Percentiles rank a stretch among this genome's conserved stretches.
Conservation (phyloP, 2,113 vertebrate species). For the Chionodraco myersi region DNA sequence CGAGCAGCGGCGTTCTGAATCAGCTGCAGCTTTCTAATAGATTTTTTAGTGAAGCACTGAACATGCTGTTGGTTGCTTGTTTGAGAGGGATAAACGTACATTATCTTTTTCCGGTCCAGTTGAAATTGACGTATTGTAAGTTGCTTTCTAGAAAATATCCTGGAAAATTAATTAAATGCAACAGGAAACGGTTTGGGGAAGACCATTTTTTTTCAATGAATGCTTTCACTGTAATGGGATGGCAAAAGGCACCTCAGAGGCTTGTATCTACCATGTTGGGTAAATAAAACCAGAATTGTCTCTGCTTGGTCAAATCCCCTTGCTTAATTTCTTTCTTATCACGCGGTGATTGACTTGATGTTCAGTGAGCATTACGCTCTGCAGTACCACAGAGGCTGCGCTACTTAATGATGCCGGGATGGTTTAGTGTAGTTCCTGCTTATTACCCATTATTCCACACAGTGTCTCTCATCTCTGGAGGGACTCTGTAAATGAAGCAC, state of each 20-base stretch:
- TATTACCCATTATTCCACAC: constrained; percentile 59
- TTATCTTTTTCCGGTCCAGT: background rate
- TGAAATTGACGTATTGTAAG: background rate
- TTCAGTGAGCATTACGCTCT: constrained; percentile 24
- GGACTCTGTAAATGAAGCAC: constrained; percentile 73
- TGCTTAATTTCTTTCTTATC: constrained; percentile 26
- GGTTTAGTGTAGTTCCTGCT: constrained; percentile 48
- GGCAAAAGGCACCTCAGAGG: background rate
- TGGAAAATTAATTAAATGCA: background rate
- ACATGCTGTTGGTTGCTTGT: background rate
- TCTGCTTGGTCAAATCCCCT: constrained; percentile 4
- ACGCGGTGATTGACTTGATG: constrained; percentile 28
- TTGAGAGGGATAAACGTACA: background rate
- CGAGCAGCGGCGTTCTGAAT: too few species aligned
- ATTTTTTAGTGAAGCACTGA: background rate
- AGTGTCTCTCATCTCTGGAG: constrained; percentile 59
- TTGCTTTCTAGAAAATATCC: background rate
- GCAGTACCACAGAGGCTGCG: constrained; percentile 12
- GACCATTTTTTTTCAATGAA: background rate
- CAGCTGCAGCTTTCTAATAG: too few species aligned
- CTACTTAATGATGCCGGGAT: constrained; percentile 51
- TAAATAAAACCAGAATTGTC: constrained; percentile 20
- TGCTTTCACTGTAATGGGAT: background rate
- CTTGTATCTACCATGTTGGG: background rate
- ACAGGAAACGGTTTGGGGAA: background rate